Evolutionary conservation across 2,113 vertebrate genomes (phyloP), one percentile per base, ranked within the genome.

Genomic region (Plecotus auritus): DNA sequence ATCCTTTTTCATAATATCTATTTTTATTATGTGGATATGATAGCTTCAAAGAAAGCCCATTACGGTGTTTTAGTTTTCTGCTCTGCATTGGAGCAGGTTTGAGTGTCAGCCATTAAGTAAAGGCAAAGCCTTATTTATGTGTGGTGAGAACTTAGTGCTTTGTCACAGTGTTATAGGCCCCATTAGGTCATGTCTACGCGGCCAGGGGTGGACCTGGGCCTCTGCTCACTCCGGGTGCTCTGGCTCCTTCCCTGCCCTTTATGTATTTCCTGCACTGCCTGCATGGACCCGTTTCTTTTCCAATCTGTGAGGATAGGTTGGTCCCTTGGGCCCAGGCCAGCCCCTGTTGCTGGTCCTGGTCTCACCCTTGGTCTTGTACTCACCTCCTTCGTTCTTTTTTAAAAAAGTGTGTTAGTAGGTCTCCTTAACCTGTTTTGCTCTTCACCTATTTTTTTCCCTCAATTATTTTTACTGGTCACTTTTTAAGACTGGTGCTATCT

Each of bases 371-470:
- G 17, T 32, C 49, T 70, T 40, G 9, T 14, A 4, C 10, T 84
- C 76, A 56, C 76, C 42, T 82, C 32, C 35, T 78, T 59, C 3
- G 0, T 81, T 76, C 32, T 69, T 84, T 35, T n/a, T 80, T 76
- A 47, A 35, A 23, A 90, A 78, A 95, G 37, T 84, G 9, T 56
- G 61, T 93, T 85, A 90, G 72, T 86, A 83, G 61, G 61, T 96
- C 86, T 88, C 35, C 20, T n/a, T 91, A 49, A 26, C 18, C 56
- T 40, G 18, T 56, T 88, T 85, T 83, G 59, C 78, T 86, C 40
- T 88, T 88, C 37, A n/a, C 35, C 32, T 74, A 9, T 64, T 70
- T 69, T 89, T 54, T 74, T 32, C 2, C 40, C 40, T 73, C 61
- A 26, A 0, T 93, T 88, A 18, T 89, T 78, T 93, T 77, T 70